A percentile compares a stretch with the other conserved stretches of the same genome.
phyloP scores from a whole-genome alignment of 2,113 vertebrate species.

The Rattus rattus region DNA sequence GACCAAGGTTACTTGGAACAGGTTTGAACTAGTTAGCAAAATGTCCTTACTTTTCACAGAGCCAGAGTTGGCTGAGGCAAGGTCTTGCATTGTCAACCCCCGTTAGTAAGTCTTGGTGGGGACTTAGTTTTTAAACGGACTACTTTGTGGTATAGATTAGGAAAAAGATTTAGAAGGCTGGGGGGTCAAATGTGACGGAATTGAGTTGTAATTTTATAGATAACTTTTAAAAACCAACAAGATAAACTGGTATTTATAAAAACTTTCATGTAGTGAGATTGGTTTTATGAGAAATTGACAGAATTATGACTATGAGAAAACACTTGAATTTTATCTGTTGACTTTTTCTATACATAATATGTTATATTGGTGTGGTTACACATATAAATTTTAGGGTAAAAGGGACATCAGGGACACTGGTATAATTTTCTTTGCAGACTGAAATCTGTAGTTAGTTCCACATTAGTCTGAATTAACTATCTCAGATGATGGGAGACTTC shows the following conservation, averaged over 20 bases:
- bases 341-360: background rate
- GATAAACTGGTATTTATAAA: conserved; percentile 42
- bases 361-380: no score
- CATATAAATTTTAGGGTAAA: background rate
- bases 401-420: background rate
- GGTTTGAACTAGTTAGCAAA: conserved; percentile 52
- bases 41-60: conserved; percentile 50
- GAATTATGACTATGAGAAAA: conserved; percentile 2
- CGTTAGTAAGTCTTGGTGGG: background rate
- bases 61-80: conserved; percentile 7
- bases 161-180: background rate
- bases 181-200: background rate
- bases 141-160: background rate
- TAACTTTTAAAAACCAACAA: conserved; percentile 42
- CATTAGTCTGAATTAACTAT: conserved; percentile 21
- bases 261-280: background rate
- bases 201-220: background rate
- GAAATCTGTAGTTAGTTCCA: background rate
- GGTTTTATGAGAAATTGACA: background rate
- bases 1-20: conserved; percentile 80
- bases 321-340: background rate
- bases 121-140: background rate
- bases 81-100: background rate
- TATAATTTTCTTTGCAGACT: background rate
- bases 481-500: background rate